phyloP scores from a whole-genome alignment of 2,113 vertebrate species.

The Catharus bicknelli region DNA sequence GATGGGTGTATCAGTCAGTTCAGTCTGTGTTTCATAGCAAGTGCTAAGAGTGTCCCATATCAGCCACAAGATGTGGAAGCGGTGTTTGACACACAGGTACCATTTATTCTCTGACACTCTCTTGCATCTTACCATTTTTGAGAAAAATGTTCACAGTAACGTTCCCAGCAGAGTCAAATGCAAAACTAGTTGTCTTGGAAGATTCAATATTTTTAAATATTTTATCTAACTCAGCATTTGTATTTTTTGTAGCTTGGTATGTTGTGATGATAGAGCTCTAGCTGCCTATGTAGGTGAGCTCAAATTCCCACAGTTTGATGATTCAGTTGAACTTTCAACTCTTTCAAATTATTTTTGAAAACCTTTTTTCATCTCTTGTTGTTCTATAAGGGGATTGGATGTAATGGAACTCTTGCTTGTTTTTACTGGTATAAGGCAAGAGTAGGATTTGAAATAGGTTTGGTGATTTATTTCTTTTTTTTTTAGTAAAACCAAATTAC shows the following conservation, averaged over 20 bases:
- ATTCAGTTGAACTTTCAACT: background rate
- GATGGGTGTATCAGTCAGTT: background rate
- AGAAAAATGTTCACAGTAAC: background rate
- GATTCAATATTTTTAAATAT: background rate
- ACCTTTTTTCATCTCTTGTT: background rate
- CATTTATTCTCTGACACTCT: background rate
- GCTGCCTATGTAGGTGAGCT: background rate
- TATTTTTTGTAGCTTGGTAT: background rate
- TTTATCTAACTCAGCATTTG: background rate
- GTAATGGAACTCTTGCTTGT: background rate
- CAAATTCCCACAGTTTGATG: background rate
- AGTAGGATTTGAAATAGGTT: background rate
- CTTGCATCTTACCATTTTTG: background rate
- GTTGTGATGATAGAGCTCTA: background rate
- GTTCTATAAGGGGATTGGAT: background rate
- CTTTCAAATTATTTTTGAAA: background rate
- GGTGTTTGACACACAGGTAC: background rate
- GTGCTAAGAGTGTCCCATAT: background rate
- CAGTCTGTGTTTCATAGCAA: background rate
- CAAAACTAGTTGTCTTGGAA: background rate
- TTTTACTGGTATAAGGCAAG: background rate
- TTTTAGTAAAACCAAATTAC: constrained; percentile 21
- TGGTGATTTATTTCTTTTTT: background rate
- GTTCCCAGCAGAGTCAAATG: background rate
- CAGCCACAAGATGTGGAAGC: background rate